A percentile compares a stretch with the other conserved stretches of the same genome.
These are phyloP conservation scores for Muricea muricata DNA, from an alignment of 92 coral and sea anemone species.

Conservation along the genomic window DNA sequence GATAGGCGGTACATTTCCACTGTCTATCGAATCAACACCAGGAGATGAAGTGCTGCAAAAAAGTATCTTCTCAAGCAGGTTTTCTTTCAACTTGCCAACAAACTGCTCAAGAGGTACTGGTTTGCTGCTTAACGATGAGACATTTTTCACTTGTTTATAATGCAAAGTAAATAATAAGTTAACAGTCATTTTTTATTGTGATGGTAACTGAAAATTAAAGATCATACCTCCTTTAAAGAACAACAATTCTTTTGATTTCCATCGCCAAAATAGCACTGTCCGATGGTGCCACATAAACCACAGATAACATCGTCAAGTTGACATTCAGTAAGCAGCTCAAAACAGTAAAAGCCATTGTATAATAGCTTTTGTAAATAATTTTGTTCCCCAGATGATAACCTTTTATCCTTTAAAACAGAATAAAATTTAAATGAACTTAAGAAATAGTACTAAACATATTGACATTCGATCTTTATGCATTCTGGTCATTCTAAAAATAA, in stretches of 20 bases:
- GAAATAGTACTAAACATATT: not conserved
- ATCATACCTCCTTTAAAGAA: conserved; percentile 19
- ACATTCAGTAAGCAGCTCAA: conserved; percentile 17
- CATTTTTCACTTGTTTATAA: not conserved
- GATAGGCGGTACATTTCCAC: conserved; percentile 16
- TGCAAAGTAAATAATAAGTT: not conserved
- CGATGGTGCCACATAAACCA: conserved; percentile 47
- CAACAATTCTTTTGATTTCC: conserved; percentile 52
- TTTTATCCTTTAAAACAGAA: not conserved
- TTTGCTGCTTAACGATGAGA: not conserved
- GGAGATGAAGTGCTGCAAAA: not conserved
- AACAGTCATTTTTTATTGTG: too few relatives aligned
- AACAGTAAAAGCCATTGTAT: conserved; percentile 27
- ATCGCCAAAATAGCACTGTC: conserved; percentile 45
- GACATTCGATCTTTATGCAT: not conserved
- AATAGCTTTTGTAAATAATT: conserved; percentile 1
- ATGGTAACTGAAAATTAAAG: not conserved
- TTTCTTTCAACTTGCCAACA: not conserved
- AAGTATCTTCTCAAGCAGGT: not conserved
- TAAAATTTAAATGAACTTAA: not conserved
- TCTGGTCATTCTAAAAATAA: not conserved
- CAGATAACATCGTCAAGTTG: not conserved
- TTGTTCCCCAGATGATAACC: conserved; percentile 12
- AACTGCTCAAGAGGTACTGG: not conserved
- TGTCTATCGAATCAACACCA: not conserved